Evolutionary conservation across 2,113 vertebrate genomes (phyloP).

Genomic region (Nycticryphes semicollaris): DNA sequence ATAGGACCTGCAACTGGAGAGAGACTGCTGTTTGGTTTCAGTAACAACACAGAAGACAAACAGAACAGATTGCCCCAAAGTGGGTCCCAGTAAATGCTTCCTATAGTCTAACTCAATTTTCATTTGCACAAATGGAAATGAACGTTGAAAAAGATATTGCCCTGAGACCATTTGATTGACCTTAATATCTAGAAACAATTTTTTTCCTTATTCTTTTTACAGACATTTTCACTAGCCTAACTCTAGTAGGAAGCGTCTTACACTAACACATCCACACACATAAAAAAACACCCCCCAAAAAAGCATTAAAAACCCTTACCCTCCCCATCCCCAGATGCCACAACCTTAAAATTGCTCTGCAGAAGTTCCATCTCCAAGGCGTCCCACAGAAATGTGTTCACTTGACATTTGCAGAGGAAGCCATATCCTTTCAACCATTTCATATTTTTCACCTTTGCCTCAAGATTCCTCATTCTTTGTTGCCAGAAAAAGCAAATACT

Average conservation of each 20-base stretch:
- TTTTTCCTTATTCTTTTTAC: too few relatives aligned
- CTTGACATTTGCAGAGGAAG: conserved; percentile 1
- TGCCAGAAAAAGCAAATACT: background rate
- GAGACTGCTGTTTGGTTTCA: fast-evolving
- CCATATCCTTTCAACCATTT: background rate
- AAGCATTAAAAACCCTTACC: fast-evolving
- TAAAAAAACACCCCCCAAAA: background rate
- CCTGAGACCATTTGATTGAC: background rate
- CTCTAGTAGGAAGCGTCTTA: background rate
- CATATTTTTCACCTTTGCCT: background rate
- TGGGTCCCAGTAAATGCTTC: background rate
- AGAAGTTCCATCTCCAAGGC: background rate
- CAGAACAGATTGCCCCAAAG: background rate
- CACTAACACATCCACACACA: background rate
- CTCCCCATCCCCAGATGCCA: background rate
- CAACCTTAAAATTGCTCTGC: background rate
- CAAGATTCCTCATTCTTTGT: background rate
- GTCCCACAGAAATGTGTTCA: background rate
- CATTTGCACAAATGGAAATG: background rate
- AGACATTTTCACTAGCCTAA: background rate
- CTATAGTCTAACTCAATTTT: background rate
- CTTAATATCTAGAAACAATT: background rate
- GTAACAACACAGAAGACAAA: background rate
- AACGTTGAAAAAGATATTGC: background rate
- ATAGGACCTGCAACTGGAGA: background rate